Evolutionary conservation across 2,113 vertebrate species (phyloP).

Genomic region (Myiozetetes cayanensis): DNA sequence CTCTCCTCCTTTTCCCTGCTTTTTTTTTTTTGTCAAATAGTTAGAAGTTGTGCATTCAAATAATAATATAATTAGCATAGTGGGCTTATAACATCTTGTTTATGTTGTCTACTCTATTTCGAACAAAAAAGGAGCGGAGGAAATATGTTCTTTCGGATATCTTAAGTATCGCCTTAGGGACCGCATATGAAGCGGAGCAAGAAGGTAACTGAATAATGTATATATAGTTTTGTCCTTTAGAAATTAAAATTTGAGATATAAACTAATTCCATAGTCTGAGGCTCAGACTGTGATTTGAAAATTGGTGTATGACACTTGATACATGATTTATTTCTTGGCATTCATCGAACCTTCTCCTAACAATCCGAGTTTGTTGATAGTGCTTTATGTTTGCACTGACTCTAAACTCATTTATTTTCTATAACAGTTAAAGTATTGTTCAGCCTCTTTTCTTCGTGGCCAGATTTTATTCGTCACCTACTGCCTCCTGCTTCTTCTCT

Average conservation of each 20-base stretch:
- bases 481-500: background rate
- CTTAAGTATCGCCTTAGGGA: background rate
- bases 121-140: background rate
- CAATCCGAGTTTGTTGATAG: background rate
- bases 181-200: background rate
- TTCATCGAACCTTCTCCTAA: background rate
- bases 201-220: background rate
- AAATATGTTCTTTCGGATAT: background rate
- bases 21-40: slow-evolving; percentile 26
- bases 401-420: background rate
- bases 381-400: background rate
- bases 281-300: background rate
- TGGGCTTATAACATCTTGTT: slow-evolving; percentile 41
- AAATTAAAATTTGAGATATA: background rate
- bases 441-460: background rate
- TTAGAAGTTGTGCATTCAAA: slow-evolving; percentile 26
- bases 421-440: background rate
- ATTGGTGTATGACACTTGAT: background rate
- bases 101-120: slow-evolving; percentile 12
- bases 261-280: background rate
- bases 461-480: background rate
- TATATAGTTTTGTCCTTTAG: background rate
- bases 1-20: slow-evolving; percentile 20
- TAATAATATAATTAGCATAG: slow-evolving; percentile 51
- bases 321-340: background rate